phyloP scores from a whole-genome alignment of 2,888 invertebrate genomes.

The Aspidiotus rigidus region DNA sequence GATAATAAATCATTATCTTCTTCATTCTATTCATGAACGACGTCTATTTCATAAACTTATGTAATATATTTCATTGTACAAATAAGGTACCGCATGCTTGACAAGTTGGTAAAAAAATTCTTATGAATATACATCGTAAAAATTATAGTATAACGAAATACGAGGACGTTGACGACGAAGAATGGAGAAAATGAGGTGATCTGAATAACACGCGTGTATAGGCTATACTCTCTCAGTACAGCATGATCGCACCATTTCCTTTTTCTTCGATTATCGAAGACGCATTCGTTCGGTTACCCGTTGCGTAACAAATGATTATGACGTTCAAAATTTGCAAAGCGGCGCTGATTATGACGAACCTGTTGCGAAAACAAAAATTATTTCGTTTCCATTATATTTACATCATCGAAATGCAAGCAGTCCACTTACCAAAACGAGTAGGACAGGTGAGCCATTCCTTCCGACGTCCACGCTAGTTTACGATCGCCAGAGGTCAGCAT shows the following conservation, averaged over 20 bases:
- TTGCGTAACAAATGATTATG: constrained; percentile 62
- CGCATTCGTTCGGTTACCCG: constrained; percentile 56
- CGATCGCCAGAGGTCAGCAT: constrained; percentile 71
- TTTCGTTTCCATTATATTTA: background rate
- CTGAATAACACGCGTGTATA: no score
- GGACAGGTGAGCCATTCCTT: constrained; percentile 69
- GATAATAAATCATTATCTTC: no score
- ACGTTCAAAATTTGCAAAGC: constrained; percentile 63
- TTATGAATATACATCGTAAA: no score
- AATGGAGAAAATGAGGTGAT: no score
- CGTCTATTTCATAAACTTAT: no score
- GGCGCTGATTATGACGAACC: constrained; percentile 43
- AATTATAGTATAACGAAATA: no score
- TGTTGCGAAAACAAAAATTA: constrained; percentile 30
- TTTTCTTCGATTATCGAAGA: constrained; percentile 67
- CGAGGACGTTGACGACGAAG: no score
- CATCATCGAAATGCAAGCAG: background rate
- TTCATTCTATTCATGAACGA: no score
- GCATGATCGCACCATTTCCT: constrained; percentile 74
- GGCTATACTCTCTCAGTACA: constrained; percentile 49
- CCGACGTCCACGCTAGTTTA: constrained; percentile 71
- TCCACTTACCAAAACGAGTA: constrained; percentile 70
- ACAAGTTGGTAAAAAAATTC: no score
- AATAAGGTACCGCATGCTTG: background rate
- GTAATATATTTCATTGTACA: no score